A percentile compares a stretch with the other conserved stretches of the same genome.
Conservation (phyloP, 2,888 invertebrate genomes). For the Neocrepidodera transversa region DNA sequence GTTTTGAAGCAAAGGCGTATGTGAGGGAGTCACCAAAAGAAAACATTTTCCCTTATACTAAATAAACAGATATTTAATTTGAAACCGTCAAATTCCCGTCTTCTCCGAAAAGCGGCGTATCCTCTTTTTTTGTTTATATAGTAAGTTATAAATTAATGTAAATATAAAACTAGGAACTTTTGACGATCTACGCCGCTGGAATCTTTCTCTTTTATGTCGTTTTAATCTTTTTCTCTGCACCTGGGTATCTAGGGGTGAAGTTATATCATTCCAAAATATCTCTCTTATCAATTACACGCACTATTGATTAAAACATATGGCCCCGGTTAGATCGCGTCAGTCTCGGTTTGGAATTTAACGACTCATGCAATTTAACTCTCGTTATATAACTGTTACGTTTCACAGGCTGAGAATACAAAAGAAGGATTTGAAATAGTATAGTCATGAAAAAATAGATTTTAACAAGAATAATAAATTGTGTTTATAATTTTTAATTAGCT, state of each 20-base stretch:
- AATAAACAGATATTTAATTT: no score
- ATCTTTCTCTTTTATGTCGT: constrained; percentile 9
- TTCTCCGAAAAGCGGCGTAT: no score
- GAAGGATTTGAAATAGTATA: no score
- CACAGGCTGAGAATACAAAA: not conserved
- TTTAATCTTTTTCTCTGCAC: constrained; percentile 23
- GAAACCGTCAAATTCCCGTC: no score
- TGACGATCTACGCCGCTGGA: not conserved
- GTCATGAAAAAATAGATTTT: no score
- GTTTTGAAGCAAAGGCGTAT: constrained; percentile 7
- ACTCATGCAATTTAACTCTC: constrained; percentile 42
- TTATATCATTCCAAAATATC: constrained; percentile 30
- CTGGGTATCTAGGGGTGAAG: constrained; percentile 26
- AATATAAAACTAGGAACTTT: no score
- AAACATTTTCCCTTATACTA: no score
- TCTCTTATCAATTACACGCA: constrained; percentile 48
- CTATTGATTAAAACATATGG: constrained; percentile 48
- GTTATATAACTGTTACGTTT: constrained; percentile 29
- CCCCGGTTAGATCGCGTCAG: constrained; percentile 37
- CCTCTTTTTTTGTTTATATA: no score
- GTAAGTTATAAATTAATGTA: no score
- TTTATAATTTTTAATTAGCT: no score
- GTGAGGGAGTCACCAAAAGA: not conserved
- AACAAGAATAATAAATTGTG: no score
- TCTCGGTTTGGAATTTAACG: constrained; percentile 41